Evolutionary conservation across 2,888 invertebrate genomes (phyloP).

Genomic region (Agelastica alni): DNA sequence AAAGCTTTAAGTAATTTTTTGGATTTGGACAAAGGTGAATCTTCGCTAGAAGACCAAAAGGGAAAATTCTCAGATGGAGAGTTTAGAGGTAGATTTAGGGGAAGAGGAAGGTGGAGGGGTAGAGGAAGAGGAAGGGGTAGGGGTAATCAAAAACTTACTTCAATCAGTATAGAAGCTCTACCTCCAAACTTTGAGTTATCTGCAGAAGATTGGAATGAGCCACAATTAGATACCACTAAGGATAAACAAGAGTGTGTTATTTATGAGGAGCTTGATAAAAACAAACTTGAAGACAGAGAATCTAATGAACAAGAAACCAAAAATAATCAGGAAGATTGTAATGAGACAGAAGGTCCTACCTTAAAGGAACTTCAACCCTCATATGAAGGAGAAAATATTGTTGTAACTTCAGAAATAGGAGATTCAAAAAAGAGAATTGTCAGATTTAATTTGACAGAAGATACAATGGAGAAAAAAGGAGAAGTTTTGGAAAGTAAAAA

Average conservation of each 20-base stretch:
- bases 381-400: constrained; percentile 24
- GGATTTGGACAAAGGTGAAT: neutral
- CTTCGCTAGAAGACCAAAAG: neutral
- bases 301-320: constrained; percentile 6
- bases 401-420: constrained; percentile 24
- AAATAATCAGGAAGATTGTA: constrained; percentile 3
- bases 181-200: neutral
- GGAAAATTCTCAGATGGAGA: neutral
- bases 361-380: too few relatives aligned
- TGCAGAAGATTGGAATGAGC: constrained; percentile 27
- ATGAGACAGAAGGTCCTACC: constrained; percentile 13
- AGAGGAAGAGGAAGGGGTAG: constrained; percentile 12
- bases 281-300: neutral
- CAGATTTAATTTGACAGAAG: constrained; percentile 20
- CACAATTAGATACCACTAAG: too few relatives aligned
- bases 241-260: too few relatives aligned
- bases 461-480: constrained; percentile 1
- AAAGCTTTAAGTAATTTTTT: neutral
- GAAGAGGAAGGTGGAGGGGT: constrained; percentile 14
- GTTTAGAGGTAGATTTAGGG: constrained; percentile 11
- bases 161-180: constrained; percentile 3
- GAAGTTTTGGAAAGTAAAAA: neutral
- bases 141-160: constrained; percentile 8
- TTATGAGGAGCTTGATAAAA: constrained; percentile 5
- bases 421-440: constrained; percentile 27